These are phyloP conservation scores for Echinometra lucunter DNA, from an alignment of 53 echinoderm and acorn worm species.

Conservation along the genomic window DNA sequence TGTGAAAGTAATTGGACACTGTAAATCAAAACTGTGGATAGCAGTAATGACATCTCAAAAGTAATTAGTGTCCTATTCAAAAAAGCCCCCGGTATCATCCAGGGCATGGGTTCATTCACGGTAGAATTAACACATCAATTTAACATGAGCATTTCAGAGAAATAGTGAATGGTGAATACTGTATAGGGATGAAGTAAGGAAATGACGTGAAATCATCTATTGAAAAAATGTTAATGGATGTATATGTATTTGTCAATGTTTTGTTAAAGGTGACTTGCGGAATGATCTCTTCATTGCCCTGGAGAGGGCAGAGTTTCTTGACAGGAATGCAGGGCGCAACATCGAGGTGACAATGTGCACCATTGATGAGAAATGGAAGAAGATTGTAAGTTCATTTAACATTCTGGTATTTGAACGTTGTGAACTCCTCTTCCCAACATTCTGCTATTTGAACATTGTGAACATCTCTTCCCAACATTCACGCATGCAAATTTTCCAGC, in stretches of 20 bases:
- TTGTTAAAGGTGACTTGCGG: conserved; percentile 84
- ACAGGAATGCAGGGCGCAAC: conserved; percentile 65
- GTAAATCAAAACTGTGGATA: conserved; percentile 19
- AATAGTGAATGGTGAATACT: background rate
- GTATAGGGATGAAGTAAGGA: background rate
- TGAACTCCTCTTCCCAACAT: background rate
- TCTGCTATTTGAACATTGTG: background rate
- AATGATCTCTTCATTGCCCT: conserved; percentile 92
- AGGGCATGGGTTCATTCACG: background rate
- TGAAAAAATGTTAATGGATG: background rate
- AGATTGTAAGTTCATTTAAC: conserved; percentile 75
- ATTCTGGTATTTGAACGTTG: background rate
- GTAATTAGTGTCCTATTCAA: background rate
- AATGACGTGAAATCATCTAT: background rate
- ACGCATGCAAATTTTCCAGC: background rate
- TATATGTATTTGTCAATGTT: background rate
- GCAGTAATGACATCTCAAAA: conserved; percentile 24
- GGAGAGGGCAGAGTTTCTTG: conserved; percentile 77
- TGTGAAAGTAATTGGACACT: background rate
- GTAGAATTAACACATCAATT: background rate
- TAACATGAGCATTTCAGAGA: background rate
- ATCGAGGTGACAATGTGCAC: conserved; percentile 85
- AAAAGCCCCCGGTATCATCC: background rate
- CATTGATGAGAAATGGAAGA: conserved; percentile 73
- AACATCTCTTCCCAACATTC: background rate